Conservation (phyloP, 1,140 invertebrate species). For the Drosophila sucinea region DNA sequence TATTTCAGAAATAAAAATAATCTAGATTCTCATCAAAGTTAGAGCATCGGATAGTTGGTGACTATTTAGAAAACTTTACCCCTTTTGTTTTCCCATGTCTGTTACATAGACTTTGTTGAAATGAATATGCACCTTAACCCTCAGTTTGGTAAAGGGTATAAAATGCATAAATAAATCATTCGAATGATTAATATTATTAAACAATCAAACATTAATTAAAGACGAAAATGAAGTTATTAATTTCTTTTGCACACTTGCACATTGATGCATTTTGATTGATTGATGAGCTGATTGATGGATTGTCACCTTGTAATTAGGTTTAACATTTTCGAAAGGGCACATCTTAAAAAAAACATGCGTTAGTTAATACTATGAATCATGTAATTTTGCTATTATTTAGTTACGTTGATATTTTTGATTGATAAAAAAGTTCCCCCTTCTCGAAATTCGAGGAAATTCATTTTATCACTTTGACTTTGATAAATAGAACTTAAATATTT, state of each 20-base stretch:
- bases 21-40: no score
- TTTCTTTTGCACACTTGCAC: conserved; percentile 23
- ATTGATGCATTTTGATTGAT: conserved; percentile 37
- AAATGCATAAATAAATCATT: conserved; percentile 10
- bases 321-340: conserved; percentile 33
- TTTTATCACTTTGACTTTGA: conserved; percentile 21
- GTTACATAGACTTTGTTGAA: background rate
- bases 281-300: conserved; percentile 28
- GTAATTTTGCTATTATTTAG: conserved; percentile 24
- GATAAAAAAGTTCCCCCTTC: background rate
- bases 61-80: no score
- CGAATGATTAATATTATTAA: conserved; percentile 9
- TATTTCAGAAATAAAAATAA: no score
- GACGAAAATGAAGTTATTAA: conserved; percentile 53
- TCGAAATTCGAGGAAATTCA: background rate
- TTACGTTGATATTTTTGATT: background rate
- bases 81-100: no score
- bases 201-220: conserved; percentile 10
- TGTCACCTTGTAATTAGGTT: conserved; percentile 40
- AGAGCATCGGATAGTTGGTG: no score
- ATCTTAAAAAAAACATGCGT: background rate
- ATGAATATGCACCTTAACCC: background rate
- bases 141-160: background rate
- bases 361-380: background rate
- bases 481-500: conserved; percentile 14